Base-by-base conservation (phyloP, 2,797 vertebrate genomes). In the Vespertilio murinus region DNA sequence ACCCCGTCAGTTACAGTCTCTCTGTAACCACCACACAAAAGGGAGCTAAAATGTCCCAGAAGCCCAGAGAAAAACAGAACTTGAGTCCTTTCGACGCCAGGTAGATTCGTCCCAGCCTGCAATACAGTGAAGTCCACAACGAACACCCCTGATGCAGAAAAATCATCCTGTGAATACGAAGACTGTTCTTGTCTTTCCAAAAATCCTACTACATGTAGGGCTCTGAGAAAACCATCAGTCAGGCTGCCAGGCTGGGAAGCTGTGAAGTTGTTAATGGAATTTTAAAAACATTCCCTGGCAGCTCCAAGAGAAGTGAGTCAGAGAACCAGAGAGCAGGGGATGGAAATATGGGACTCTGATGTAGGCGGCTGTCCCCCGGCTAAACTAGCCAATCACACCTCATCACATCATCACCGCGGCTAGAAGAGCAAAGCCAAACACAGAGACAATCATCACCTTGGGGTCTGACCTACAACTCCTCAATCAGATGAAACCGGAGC, bases 361-460 rank as follows among this genome's bases (percentile, higher is more conserved):
- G 38, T 52, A 81, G 40, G 9, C 73, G n/a, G 8, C 22, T 40
- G 42, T 45, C 54, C 45, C 40, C 33, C 8, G 12, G 45, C 33
- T 64, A n/a, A 69, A 3, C 40, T 17, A 56, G 54, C 28, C 86
- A 56, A 5, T 67, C 65, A 79, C 2, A 17, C 23, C 79, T 69
- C 5, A 0, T 78, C 71, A 86, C 40, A 59, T 80, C 47, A 33
- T 64, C 65, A 45, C 69, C 67, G 40, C 54, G 40, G 52, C 23
- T 47, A 77, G n/a, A 75, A 78, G 81, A 80, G 61, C 25, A 77
- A 73, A 88, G 49, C 25, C 90, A 83, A 87, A 88, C 45, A 38
- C 45, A 38, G 70, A 79, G 25, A 59, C 35, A 69, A 47, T 81
- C 38, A 90, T 56, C 90, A 88, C 77, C 33, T 56, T 64, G 59